Evolutionary conservation across 2,797 vertebrate genomes (phyloP).

Genomic region (Spinus pinus): DNA sequence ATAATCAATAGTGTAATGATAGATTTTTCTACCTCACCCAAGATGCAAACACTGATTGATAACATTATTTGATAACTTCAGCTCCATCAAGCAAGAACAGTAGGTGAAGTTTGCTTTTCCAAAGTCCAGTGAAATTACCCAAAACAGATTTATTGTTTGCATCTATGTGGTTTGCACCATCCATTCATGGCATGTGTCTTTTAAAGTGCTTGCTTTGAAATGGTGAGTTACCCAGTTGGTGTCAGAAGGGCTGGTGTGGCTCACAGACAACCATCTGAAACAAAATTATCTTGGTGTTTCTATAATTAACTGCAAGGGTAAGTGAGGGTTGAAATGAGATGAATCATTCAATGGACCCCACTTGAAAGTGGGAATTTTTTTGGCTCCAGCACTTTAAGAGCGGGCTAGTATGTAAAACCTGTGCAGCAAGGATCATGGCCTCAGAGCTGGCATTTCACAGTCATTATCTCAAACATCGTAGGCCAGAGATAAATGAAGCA

Average conservation of each 20-base stretch:
- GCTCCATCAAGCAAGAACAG: neutral
- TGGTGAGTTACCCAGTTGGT: neutral
- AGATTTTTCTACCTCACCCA: conserved; percentile 15
- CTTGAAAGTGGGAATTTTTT: conserved; percentile 5
- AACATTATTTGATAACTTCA: neutral
- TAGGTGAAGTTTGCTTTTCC: neutral
- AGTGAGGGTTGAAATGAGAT: conserved; percentile 17
- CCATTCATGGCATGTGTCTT: neutral
- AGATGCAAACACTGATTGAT: neutral
- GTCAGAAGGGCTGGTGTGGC: neutral
- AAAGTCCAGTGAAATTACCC: neutral
- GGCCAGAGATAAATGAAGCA: neutral
- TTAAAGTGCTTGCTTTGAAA: neutral
- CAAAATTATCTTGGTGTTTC: neutral
- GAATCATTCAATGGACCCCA: conserved; percentile 19
- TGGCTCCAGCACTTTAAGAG: conserved; percentile 1
- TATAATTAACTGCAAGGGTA: neutral
- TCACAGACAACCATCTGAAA: neutral
- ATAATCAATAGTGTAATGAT: neutral
- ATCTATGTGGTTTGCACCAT: neutral
- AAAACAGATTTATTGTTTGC: neutral
- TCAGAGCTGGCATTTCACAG: neutral
- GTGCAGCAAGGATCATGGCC: neutral
- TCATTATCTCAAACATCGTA: neutral
- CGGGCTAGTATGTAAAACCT: neutral